Evolutionary conservation across 2,113 vertebrate species (phyloP), one percentile per base, ranked within the genome.

Genomic region (Polyodon spathula): DNA sequence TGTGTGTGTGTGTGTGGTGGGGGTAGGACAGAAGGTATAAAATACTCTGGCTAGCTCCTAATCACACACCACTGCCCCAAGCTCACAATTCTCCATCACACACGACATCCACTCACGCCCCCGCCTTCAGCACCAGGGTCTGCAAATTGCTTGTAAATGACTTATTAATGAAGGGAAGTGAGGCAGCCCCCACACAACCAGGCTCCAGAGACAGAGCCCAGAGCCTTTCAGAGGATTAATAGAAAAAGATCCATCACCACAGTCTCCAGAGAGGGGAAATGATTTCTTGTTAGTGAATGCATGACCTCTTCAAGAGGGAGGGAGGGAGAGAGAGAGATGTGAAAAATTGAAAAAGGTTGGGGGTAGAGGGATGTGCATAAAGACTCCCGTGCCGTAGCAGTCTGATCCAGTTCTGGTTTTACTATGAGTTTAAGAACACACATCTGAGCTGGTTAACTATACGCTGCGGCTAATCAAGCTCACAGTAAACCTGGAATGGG

Each of bases 261-360:
- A 66, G 71, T 71, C 67, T 76, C 77, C 74, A 68, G 76, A 75
- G 78, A 81, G 72, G 80, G 76, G 84, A 77, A 86, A 86, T 83
- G 81, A 84, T 78, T 84, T 83, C 84, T 86, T 84, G 84, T 83
- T 83, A 82, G 79, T 81, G 77, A 80, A 81, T 72, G 76, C 72
- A 81, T 83, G 78, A 81, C 80, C 81, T 82, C 76, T 81, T 83
- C 73, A 71, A 72, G 63, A 63, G 66, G 58, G 65, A 38, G 66
- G 64, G 70, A 62, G 65, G 39, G 3, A 4, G n/a, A 4, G 37
- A 17, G 15, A 17, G 2, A n/a, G 17, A 41, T 2, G 41, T 14
- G 57, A 17, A 40, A 17, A 40, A 40, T 27, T 51, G n/a, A 54
- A 60, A 63, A 39, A 27, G 48, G 59, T 59, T 15, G 27, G 54